phyloP scores from a whole-genome alignment of 1,140 invertebrate species.

The Cyclargus thomasi region DNA sequence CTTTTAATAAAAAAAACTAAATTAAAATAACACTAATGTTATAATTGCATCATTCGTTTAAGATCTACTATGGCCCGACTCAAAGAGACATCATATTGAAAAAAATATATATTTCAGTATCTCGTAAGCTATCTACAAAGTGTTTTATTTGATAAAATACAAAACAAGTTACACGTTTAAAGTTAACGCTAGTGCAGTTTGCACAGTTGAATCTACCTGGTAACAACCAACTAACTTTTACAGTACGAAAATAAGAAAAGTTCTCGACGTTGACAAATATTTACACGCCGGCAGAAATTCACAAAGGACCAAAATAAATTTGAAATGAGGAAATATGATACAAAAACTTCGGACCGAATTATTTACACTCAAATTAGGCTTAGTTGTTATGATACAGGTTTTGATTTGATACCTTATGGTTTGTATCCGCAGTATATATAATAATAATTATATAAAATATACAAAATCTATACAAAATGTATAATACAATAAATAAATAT shows the following conservation, averaged over 20 bases:
- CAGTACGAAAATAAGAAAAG: constrained; percentile 22
- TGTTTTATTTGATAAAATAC: not conserved
- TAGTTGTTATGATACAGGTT: no score
- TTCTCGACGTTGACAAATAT: constrained; percentile 13
- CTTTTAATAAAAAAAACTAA: no score
- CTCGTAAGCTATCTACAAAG: no score
- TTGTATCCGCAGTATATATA: no score
- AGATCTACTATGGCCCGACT: no score
- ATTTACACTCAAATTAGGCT: not conserved
- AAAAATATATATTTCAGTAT: not conserved
- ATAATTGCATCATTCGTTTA: no score
- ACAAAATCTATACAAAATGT: no score
- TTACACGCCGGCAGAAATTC: not conserved
- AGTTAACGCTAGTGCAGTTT: not conserved
- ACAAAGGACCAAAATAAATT: not conserved
- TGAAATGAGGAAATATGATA: not conserved
- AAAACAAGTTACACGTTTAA: not conserved
- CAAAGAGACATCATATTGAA: no score
- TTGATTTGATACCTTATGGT: no score
- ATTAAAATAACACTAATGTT: no score
- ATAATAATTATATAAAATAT: no score
- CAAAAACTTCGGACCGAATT: not conserved
- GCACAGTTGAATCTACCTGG: constrained; percentile 28
- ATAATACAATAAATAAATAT: no score
- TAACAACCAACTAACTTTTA: constrained; percentile 15